Evolutionary conservation across 2,888 invertebrate genomes (phyloP), one percentile per base, ranked within the genome.

Genomic region (Branchipolynoe longqiensis): DNA sequence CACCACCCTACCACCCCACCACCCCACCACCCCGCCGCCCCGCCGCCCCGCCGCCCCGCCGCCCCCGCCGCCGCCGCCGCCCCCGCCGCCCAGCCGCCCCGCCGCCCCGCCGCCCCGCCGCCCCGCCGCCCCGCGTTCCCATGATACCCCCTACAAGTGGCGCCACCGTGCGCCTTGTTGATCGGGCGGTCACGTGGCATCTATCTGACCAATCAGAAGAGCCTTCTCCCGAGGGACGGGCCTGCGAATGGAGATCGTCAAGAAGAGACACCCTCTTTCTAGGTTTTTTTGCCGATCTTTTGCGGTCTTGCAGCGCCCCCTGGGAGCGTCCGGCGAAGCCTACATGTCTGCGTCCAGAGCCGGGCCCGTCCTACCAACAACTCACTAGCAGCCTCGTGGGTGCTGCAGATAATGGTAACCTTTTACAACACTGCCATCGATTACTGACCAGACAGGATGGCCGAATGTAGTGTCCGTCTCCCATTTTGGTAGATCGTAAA

Each of bases 141-240:
- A 62, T 62, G 62, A 62, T 31, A 31, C 62, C 62, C 12, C 28
- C 25, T 62, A 31, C 3, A 62, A 14, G 62, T 31, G 12, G 2
- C 25, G 62, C 31, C 62, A 4, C 62, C 62, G 31, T 4, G 62
- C 18, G 62, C 3, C 62, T 62, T 62, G 62, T 62, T 62, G 62
- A 62, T 62, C 62, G 12, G 25, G 28, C 25, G 62, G 62, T 62
- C 62, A 62, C 62, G 62, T 62, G 62, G 62, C 31, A 4, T 62
- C 62, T 62, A 62, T 62, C 62, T 62, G 62, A 28, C 62, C 62
- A 62, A 62, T 62, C 62, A 62, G 25, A 62, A 62, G 3, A 25
- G n/a, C 62, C 62, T 2, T n/a, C 31, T 62, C 62, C 62, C 62
- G 31, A 2, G 62, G 6, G 62, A 62, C n/a, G 14, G 14, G 12